A percentile compares a stretch with the other conserved stretches of the same genome.
phyloP scores from a whole-genome alignment of 2,797 vertebrate genomes.

The Lindbergichthys nudifrons region DNA sequence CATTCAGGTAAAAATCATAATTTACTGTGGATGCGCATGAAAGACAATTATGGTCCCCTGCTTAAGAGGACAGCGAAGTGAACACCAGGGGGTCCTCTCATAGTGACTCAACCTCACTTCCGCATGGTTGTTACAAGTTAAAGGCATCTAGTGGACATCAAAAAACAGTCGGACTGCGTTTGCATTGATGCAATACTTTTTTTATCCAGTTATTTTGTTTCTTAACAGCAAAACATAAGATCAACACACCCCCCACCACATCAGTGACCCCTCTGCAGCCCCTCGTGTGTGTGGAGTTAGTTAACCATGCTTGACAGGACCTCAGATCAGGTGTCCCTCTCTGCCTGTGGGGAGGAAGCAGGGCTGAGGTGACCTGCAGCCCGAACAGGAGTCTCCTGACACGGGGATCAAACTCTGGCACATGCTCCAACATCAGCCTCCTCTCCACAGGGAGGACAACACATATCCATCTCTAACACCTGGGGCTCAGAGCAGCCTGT shows the following conservation, averaged over 20 bases:
- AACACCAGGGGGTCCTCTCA: conserved; percentile 29
- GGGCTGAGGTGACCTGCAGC: conserved; percentile 62
- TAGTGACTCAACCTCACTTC: conserved; percentile 22
- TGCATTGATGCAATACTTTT: neutral
- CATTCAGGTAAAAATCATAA: conserved; percentile 54
- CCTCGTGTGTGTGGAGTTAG: conserved; percentile 53
- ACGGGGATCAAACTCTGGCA: conserved; percentile 69
- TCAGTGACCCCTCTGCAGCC: conserved; percentile 23
- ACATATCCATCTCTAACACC: conserved; percentile 50
- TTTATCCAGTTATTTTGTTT: conserved; percentile 15
- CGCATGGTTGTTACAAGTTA: conserved; percentile 21
- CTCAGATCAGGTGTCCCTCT: conserved; percentile 72
- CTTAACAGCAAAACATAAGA: neutral
- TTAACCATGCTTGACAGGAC: conserved; percentile 69
- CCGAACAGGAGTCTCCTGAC: conserved; percentile 67
- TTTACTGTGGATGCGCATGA: conserved; percentile 53
- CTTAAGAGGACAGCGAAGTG: conserved; percentile 3
- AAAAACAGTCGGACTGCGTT: conserved; percentile 9
- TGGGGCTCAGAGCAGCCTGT: neutral
- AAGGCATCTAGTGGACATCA: conserved; percentile 1
- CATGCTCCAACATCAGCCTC: conserved; percentile 51
- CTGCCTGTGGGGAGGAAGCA: conserved; percentile 54
- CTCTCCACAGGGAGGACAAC: conserved; percentile 40
- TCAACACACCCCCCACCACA: neutral
- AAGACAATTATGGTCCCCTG: conserved; percentile 27